Conservation (phyloP, 2,113 vertebrate genomes). For the Varanus salvator region DNA sequence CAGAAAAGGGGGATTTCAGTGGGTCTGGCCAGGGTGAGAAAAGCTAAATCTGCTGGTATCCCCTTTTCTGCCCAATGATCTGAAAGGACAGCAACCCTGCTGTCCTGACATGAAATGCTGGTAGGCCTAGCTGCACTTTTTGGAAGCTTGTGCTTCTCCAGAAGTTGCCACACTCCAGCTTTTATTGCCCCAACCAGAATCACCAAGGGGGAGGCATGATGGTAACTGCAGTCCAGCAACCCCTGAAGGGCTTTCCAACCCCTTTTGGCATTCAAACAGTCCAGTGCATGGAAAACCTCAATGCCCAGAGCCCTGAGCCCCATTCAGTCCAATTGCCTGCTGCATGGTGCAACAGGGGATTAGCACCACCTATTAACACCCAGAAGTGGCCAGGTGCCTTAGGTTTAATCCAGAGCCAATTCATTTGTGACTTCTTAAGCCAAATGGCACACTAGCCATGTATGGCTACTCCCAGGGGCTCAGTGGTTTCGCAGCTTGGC, state of each 20-base stretch:
- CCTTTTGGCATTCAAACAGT: not conserved
- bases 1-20: too few species aligned
- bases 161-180: too few species aligned
- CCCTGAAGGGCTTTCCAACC: not conserved
- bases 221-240: too few species aligned
- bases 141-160: too few species aligned
- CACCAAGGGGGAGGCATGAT: too few species aligned
- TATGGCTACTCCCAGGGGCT: not conserved
- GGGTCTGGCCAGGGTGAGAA: not conserved
- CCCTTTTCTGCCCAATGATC: too few species aligned
- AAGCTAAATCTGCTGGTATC: not conserved
- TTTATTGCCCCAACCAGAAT: too few species aligned
- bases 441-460: not conserved
- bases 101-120: too few species aligned
- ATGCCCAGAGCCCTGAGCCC: not conserved
- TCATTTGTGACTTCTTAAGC: not conserved
- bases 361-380: conserved; percentile 7
- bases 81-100: not conserved
- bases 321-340: not conserved
- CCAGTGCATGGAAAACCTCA: not conserved
- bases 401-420: not conserved
- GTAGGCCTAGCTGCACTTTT: not conserved
- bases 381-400: not conserved
- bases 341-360: not conserved
- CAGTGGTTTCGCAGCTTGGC: not conserved